phyloP scores from a whole-genome alignment of 2,888 invertebrate genomes.

The Nomada goodeniana region DNA sequence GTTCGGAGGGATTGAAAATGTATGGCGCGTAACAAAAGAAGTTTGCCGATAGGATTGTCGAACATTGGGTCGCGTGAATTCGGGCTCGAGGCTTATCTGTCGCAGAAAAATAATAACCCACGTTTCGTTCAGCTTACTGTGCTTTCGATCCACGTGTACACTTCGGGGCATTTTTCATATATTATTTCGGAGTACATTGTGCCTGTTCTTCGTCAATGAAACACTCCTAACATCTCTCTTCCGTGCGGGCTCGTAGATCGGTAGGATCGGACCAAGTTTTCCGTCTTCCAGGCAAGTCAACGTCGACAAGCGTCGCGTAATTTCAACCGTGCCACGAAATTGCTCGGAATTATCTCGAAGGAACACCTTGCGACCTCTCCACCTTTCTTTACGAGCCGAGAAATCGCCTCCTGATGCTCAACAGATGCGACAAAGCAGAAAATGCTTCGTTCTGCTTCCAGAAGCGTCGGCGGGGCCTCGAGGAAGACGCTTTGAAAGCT shows the following conservation, averaged over 20 bases:
- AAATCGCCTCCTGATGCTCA: constrained; percentile 26
- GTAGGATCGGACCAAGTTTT: no score
- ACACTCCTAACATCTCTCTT: background rate
- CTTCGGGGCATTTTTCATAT: constrained; percentile 38
- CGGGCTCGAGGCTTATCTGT: constrained; percentile 54
- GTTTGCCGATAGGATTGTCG: constrained; percentile 60
- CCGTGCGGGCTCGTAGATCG: background rate
- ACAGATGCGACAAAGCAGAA: constrained; percentile 79
- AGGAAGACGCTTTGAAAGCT: constrained; percentile 66
- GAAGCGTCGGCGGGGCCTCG: constrained; percentile 2
- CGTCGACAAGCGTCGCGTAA: constrained; percentile 13
- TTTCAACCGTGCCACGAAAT: constrained; percentile 46
- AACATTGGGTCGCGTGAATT: constrained; percentile 38
- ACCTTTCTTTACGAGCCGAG: background rate
- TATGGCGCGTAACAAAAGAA: constrained; percentile 38
- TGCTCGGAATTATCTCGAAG: constrained; percentile 10
- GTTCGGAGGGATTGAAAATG: constrained; percentile 7
- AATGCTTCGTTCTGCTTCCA: constrained; percentile 63
- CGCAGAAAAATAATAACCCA: constrained; percentile 59
- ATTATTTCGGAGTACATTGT: constrained; percentile 31
- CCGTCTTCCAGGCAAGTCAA: background rate
- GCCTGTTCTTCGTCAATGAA: background rate
- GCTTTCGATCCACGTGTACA: constrained; percentile 18
- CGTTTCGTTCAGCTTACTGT: constrained; percentile 21
- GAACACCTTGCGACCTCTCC: constrained; percentile 39